Conservation (phyloP, 2,888 invertebrate species). For the Caenorhabditis japonica region DNA sequence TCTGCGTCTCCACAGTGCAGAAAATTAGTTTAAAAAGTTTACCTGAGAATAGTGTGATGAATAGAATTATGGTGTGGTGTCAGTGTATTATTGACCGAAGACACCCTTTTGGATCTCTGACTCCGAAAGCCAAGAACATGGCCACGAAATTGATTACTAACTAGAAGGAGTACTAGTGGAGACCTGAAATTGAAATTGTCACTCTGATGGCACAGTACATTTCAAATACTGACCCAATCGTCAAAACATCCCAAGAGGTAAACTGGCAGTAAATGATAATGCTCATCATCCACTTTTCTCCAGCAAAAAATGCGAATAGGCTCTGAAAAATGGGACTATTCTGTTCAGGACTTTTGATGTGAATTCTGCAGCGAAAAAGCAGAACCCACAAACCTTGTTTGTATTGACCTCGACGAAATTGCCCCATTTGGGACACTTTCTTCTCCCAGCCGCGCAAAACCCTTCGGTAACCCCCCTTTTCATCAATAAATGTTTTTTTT, state of each 20-base stretch:
- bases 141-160: conserved; percentile 21
- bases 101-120: conserved; percentile 17
- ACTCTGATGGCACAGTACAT: neutral
- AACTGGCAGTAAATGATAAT: conserved; percentile 12
- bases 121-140: conserved; percentile 9
- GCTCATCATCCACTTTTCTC: conserved; percentile 15
- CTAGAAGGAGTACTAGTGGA: conserved; percentile 23
- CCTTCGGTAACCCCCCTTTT: too few relatives aligned
- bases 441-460: too few relatives aligned
- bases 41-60: conserved; percentile 21
- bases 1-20: too few relatives aligned
- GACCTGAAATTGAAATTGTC: conserved; percentile 7
- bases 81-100: conserved; percentile 7
- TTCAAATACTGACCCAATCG: conserved; percentile 10
- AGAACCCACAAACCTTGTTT: too few relatives aligned
- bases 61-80: conserved; percentile 3
- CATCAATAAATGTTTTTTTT: too few relatives aligned
- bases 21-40: too few relatives aligned
- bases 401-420: too few relatives aligned
- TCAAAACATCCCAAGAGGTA: conserved; percentile 22
- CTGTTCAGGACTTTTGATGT: too few relatives aligned
- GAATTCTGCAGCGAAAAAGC: too few relatives aligned
- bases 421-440: too few relatives aligned
- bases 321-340: too few relatives aligned
- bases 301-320: conserved; percentile 34